Evolutionary conservation across 2,113 vertebrate genomes (phyloP).

Genomic region (Rostratula benghalensis): DNA sequence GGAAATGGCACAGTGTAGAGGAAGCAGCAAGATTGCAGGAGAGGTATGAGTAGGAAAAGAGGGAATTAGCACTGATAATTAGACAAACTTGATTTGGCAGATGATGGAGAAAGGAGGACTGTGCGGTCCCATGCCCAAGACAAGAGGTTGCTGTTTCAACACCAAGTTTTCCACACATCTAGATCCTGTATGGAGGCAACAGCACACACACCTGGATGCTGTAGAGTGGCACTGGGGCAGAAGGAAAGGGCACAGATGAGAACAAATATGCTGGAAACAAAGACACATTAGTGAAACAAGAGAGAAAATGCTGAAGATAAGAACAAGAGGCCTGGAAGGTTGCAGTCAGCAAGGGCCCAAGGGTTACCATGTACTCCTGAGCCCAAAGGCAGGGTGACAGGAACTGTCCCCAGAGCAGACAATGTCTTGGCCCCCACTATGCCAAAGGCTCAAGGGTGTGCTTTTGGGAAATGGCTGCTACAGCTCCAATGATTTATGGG

Average conservation of each 20-base stretch:
- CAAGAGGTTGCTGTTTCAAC: background rate
- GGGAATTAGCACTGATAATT: background rate
- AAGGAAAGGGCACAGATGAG: background rate
- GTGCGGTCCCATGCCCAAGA: background rate
- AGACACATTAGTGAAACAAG: background rate
- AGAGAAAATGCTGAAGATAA: background rate
- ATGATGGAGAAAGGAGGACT: background rate
- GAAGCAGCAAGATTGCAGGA: background rate
- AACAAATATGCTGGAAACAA: background rate
- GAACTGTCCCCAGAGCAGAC: background rate
- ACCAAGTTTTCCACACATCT: rapidly evolving
- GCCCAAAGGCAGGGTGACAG: background rate
- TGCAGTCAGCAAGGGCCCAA: rapidly evolving
- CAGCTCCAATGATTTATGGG: background rate
- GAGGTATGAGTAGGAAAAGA: background rate
- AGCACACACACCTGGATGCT: rapidly evolving
- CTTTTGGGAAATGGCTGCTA: background rate
- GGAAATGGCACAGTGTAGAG: background rate
- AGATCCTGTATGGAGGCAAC: background rate
- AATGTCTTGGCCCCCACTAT: background rate
- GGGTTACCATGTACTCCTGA: background rate
- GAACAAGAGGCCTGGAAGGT: background rate
- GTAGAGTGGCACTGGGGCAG: background rate
- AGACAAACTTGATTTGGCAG: background rate
- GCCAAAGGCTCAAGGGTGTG: background rate